These are phyloP conservation scores for Dendrocincla tyrannina DNA, from an alignment of 2,797 vertebrate species.

Conservation along the genomic window DNA sequence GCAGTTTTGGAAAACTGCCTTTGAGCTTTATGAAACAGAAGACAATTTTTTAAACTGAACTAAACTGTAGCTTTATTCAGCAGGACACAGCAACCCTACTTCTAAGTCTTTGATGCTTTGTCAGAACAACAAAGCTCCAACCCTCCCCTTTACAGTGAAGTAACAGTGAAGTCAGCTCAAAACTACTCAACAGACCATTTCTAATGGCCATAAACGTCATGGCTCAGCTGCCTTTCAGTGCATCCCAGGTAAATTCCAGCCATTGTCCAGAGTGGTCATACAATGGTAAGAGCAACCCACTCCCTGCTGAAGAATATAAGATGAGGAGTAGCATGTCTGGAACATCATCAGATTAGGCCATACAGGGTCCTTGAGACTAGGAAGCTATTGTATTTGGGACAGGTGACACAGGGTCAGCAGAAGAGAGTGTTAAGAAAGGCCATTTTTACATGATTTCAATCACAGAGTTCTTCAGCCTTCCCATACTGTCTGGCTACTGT, in stretches of 20 bases:
- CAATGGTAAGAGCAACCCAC: neutral
- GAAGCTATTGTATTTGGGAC: neutral
- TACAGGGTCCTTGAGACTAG: neutral
- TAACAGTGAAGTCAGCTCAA: neutral
- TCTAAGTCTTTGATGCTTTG: neutral
- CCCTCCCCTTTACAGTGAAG: neutral
- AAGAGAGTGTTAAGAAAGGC: rapidly evolving
- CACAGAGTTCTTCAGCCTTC: neutral
- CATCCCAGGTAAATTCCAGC: neutral
- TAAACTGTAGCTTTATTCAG: neutral
- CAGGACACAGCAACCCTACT: neutral
- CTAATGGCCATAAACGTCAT: neutral
- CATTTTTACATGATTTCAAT: neutral
- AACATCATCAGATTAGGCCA: neutral
- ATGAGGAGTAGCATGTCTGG: neutral
- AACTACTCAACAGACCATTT: neutral
- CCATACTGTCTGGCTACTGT: neutral
- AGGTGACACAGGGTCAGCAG: neutral
- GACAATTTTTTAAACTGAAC: neutral
- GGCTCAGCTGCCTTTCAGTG: neutral
- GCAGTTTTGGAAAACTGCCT: neutral
- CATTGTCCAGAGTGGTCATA: rapidly evolving
- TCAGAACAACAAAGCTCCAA: neutral
- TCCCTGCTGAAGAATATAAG: neutral
- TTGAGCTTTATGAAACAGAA: neutral